These are phyloP conservation scores for Malacoraja senta DNA, from an alignment of 2,797 vertebrate genomes.

Conservation along the genomic window DNA sequence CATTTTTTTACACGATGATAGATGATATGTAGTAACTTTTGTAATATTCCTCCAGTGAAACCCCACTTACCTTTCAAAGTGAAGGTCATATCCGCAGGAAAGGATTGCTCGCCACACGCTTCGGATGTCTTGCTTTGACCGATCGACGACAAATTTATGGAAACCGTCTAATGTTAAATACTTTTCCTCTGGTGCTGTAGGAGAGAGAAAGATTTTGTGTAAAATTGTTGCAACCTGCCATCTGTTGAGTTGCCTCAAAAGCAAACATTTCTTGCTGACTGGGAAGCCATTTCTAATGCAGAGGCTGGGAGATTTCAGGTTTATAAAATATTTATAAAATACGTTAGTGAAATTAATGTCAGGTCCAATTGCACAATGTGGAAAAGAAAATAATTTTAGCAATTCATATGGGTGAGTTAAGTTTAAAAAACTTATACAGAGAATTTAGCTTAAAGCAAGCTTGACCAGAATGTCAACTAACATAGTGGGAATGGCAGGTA, in stretches of 20 bases:
- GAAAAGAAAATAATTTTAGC: background rate
- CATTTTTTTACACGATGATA: background rate
- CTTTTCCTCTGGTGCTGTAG: slow-evolving; percentile 83
- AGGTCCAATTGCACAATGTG: background rate
- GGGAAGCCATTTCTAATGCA: background rate
- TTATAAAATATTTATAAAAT: background rate
- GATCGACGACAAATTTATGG: slow-evolving; percentile 85
- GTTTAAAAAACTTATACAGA: background rate
- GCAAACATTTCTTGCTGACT: background rate
- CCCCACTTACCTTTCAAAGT: slow-evolving; percentile 80
- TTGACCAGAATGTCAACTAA: background rate
- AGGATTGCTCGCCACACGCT: slow-evolving; percentile 93
- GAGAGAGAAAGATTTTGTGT: slow-evolving; percentile 23
- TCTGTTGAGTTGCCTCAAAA: background rate
- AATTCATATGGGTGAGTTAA: background rate
- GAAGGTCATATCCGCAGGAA: slow-evolving; percentile 90
- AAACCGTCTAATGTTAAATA: slow-evolving; percentile 93
- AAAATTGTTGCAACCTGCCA: background rate
- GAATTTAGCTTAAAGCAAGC: no score
- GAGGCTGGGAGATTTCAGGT: background rate
- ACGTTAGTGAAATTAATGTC: background rate
- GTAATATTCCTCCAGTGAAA: background rate
- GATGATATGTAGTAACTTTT: background rate
- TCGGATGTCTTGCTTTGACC: slow-evolving; percentile 93
- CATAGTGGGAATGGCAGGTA: no score